Evolutionary conservation across 92 coral and sea anemone species (phyloP).

Genomic region (Metridium senile): DNA sequence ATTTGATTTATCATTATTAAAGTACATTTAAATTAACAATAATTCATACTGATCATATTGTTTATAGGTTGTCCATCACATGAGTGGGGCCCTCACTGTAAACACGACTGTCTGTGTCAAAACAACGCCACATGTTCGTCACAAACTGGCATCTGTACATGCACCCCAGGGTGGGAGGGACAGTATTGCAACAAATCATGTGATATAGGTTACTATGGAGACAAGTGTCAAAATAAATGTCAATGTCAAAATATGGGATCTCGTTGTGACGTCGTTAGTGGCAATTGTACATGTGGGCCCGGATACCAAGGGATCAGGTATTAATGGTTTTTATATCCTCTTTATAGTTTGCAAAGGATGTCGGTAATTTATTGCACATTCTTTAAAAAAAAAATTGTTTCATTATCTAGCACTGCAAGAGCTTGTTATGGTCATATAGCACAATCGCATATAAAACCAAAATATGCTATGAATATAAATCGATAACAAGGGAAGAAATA

Average conservation of each 20-base stretch:
- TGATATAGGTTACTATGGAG: conserved; percentile 83
- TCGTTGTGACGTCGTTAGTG: conserved; percentile 71
- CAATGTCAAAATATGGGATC: conserved; percentile 71
- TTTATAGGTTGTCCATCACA: conserved; percentile 67
- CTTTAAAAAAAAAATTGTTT: too few species aligned
- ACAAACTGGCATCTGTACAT: conserved; percentile 72
- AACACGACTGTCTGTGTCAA: conserved; percentile 68
- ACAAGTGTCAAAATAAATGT: conserved; percentile 67
- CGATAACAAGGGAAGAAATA: too few species aligned
- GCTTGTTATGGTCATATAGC: too few species aligned
- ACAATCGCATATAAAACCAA: too few species aligned
- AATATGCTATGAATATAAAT: too few species aligned
- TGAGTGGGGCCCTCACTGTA: conserved; percentile 81
- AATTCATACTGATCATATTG: background rate
- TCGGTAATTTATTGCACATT: background rate
- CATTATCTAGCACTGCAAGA: too few species aligned
- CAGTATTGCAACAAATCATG: conserved; percentile 71
- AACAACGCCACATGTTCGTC: conserved; percentile 80
- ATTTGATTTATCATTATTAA: background rate
- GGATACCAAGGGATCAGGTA: conserved; percentile 79
- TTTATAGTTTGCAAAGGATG: background rate
- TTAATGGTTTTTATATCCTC: background rate
- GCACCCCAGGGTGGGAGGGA: conserved; percentile 87
- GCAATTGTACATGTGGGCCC: conserved; percentile 81
- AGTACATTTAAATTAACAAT: too few species aligned